A percentile compares a stretch with the other conserved stretches of the same genome.
These are phyloP conservation scores for Syngnathus rostellatus DNA, from an alignment of 2,797 vertebrate genomes.

Conservation along the genomic window DNA sequence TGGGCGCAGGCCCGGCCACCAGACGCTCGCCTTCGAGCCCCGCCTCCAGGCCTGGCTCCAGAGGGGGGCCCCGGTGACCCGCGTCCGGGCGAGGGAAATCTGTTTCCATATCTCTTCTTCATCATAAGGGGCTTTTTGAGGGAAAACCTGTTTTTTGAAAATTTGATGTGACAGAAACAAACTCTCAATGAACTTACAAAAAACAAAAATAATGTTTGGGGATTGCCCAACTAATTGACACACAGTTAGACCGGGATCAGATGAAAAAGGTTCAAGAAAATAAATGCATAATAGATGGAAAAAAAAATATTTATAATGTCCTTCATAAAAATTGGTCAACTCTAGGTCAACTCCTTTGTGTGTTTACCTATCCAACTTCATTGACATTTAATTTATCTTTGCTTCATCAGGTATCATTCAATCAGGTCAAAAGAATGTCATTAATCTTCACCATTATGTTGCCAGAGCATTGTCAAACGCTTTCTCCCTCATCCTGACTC, in stretches of 20 bases:
- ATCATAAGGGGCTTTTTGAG: too few species aligned
- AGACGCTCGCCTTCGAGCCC: too few species aligned
- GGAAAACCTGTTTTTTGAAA: neutral
- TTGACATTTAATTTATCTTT: neutral
- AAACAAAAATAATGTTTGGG: neutral
- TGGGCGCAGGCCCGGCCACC: too few species aligned
- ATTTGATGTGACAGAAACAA: neutral
- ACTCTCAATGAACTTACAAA: neutral
- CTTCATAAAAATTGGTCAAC: too few species aligned
- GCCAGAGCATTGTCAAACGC: neutral
- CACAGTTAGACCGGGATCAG: too few species aligned
- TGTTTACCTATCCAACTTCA: too few species aligned
- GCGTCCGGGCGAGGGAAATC: too few species aligned
- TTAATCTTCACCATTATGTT: neutral
- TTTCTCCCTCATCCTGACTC: constrained; percentile 19
- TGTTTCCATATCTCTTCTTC: too few species aligned
- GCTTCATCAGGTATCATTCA: neutral
- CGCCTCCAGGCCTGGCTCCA: too few species aligned
- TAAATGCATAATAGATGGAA: neutral
- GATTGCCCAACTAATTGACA: neutral
- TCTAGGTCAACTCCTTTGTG: too few species aligned
- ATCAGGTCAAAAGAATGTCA: neutral
- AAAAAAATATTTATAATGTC: too few species aligned
- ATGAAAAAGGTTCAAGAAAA: neutral
- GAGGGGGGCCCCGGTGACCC: too few species aligned